Conservation (phyloP, 2,113 vertebrate species). For the Pluvianellus socialis region DNA sequence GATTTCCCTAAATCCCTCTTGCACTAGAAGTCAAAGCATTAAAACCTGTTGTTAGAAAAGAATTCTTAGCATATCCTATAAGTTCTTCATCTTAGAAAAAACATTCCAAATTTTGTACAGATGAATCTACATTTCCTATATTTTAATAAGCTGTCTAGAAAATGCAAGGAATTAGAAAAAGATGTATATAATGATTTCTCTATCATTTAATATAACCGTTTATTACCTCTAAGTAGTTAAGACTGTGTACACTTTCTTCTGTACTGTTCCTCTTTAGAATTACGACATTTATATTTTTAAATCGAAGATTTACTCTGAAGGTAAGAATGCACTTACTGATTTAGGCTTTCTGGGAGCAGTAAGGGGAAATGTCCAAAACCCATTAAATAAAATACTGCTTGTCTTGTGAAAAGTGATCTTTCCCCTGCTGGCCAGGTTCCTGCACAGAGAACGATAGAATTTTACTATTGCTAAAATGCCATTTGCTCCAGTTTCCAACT, state of each 20-base stretch:
- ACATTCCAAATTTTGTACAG: slow-evolving; percentile 62
- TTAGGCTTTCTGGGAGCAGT: slow-evolving; percentile 1
- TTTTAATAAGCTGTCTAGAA: slow-evolving; percentile 68
- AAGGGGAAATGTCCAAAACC: neutral
- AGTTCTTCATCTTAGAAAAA: slow-evolving; percentile 65
- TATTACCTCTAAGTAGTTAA: slow-evolving; percentile 54
- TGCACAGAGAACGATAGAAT: neutral
- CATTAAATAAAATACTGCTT: neutral
- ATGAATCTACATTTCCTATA: slow-evolving; percentile 57
- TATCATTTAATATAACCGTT: slow-evolving; percentile 49
- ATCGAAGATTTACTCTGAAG: neutral
- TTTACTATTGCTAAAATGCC: neutral
- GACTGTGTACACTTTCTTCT: neutral
- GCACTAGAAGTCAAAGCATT: slow-evolving; percentile 66
- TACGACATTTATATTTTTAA: neutral
- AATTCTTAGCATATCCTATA: slow-evolving; percentile 30
- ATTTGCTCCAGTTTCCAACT: neutral
- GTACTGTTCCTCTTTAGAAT: slow-evolving; percentile 23
- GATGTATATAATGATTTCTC: slow-evolving; percentile 59
- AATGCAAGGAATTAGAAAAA: slow-evolving; percentile 74
- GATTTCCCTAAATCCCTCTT: slow-evolving; percentile 46
- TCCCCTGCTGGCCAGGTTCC: neutral
- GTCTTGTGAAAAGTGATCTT: neutral
- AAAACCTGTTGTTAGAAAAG: slow-evolving; percentile 73
- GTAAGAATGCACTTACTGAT: neutral